Percentiles rank a stretch among this genome's conserved stretches.
Evolutionary conservation across 2,113 vertebrate species (phyloP).

Genomic region (Microcebus murinus): DNA sequence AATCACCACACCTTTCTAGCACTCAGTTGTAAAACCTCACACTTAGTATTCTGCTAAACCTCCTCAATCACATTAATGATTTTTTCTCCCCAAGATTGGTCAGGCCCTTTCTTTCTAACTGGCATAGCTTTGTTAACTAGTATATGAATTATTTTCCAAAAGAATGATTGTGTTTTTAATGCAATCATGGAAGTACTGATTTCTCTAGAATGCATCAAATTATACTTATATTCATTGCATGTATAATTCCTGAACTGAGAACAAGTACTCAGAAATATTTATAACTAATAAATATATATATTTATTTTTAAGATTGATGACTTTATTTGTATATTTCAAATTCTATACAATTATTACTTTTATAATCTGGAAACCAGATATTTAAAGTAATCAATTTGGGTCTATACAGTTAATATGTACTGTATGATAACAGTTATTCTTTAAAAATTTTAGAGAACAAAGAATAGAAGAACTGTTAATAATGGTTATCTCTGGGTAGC

Average conservation of each 20-base stretch:
- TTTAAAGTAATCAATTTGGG: background rate
- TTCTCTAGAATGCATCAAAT: background rate
- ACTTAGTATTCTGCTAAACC: background rate
- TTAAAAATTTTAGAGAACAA: background rate
- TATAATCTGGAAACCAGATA: background rate
- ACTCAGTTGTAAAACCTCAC: background rate
- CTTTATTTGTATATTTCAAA: background rate
- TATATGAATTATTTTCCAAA: background rate
- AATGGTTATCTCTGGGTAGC: background rate
- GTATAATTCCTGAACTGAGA: background rate
- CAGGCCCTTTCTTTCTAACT: background rate
- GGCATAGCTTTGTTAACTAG: background rate
- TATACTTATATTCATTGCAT: background rate
- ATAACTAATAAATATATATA: background rate
- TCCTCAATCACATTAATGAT: background rate
- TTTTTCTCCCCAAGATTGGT: background rate
- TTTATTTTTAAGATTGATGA: conserved; percentile 11
- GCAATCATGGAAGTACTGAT: background rate
- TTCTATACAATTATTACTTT: background rate
- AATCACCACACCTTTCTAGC: background rate
- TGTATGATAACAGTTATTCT: background rate
- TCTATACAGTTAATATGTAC: background rate
- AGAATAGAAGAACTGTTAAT: background rate
- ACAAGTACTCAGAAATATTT: background rate
- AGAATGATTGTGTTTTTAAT: conserved; percentile 7